Evolutionary conservation across 2,113 vertebrate species (phyloP), one percentile per base, ranked within the genome.

Genomic region (Poeciliopsis turrubarensis): DNA sequence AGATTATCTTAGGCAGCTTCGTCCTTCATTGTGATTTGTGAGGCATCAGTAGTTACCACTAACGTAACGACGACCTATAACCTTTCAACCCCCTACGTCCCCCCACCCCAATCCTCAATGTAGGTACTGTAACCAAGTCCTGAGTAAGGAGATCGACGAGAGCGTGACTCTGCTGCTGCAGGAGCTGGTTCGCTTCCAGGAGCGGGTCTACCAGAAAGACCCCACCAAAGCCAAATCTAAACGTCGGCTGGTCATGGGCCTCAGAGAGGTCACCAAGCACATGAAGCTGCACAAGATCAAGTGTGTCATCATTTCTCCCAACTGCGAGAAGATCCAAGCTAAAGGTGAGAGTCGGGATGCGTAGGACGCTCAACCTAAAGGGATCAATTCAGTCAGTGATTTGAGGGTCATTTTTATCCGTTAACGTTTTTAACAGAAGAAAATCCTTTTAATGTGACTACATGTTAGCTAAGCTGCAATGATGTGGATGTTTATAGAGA

Each of bases 291-390:
- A 95, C 69, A 99, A 98, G 92, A 99, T 99, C 70, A 98, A 97
- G 73, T 99, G 97, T 85, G 97, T 99, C 3, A 96, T 99, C 85
- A 99, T 99, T 90, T 99, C 98, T 67, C 98, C 98, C 60, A 99
- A 99, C 93, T 99, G 98, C 13, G 98, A 99, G 91, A 99, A 99
- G 94, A 99, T 99, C 78, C 97, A 99, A 83, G 97, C 98, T 65
- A 99, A 99, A 96, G 98, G 98, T 98, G 73, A 73, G 17, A 63
- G 6, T 54, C 32, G 1, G 17, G 13, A 25, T 5, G 22, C 26
- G 41, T 65, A 11, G n/a, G 5, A 19, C 17, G 14, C 17, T 47
- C 5, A 57, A n/a, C 2, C 19, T n/a, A 57, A 25, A 57, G 51
- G 22, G 22, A 22, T 57, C n/a, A 57, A 13, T 41, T 4, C 39